Evolutionary conservation across 2,888 invertebrate genomes (phyloP), one percentile per base, ranked within the genome.

Genomic region (Quadroppia sp.): DNA sequence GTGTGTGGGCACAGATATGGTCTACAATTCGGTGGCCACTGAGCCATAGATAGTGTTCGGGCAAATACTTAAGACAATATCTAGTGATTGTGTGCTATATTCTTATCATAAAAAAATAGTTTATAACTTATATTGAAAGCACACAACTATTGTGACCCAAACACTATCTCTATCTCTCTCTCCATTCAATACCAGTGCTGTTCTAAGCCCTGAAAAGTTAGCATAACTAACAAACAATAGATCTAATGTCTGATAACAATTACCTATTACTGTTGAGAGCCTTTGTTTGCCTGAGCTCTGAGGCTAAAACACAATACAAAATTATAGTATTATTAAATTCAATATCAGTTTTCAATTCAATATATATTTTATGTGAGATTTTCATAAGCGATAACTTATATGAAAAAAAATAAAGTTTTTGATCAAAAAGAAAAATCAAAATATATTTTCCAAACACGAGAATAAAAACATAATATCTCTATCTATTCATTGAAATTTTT

Each of bases 141-240:
- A 23, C 56, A 56, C 23, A 25, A 56, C 17, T 30, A 30, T 59
- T 59, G 59, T 59, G 59, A 59, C 53, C 53, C 25, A 53, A 53
- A 53, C 53, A 20, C 25, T 20, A 53, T 53, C 53, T 53, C 53
- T 23, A 53, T 53, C 53, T 20, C 53, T 25, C n/a, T n/a, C n/a
- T n/a, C n/a, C n/a, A n/a, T n/a, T n/a, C 11, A 6, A 45, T 15
- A 9, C 17, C 45, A 45, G 36, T 36, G 36, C 36, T 36, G 36
- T 36, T 53, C 53, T 25, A 25, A 25, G 53, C 23, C 28, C 23
- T 6, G 17, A 59, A 59, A 59, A 59, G 59, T 59, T 59, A 30
- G 15, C 59, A 59, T 59, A 59, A 59, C 59, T 59, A 30, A 59
- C 59, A 59, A 59, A 59, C 59, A 59, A 59, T 59, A 30, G 59